Conservation (phyloP, 2,888 invertebrate genomes). For the Carcina quercana region DNA sequence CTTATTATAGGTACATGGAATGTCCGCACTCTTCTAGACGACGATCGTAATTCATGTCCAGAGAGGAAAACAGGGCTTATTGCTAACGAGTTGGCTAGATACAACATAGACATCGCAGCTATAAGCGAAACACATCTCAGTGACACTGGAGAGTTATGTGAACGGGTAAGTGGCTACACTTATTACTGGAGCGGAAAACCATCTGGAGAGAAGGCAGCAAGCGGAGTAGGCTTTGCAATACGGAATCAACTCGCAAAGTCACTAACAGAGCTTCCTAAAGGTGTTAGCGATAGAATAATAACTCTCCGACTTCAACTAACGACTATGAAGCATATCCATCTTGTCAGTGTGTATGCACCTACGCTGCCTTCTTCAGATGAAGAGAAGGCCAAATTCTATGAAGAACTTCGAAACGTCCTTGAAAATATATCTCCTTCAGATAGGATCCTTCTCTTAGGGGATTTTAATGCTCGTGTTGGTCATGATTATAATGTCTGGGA, state of each 20-base stretch:
- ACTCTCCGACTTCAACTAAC: slow-evolving; percentile 5
- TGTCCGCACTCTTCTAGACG: slow-evolving; percentile 19
- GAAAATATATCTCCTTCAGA: slow-evolving; percentile 4
- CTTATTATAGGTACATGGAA: slow-evolving; percentile 13
- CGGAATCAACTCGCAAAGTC: slow-evolving; percentile 5
- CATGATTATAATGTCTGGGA: slow-evolving; percentile 13
- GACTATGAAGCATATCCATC: neutral
- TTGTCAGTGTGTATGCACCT: slow-evolving; percentile 3
- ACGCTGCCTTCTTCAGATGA: neutral
- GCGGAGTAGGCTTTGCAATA: slow-evolving; percentile 18
- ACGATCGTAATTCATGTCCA: slow-evolving; percentile 14
- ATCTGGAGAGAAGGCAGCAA: slow-evolving; percentile 7
- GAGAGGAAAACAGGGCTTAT: slow-evolving; percentile 20
- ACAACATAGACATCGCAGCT: slow-evolving; percentile 19
- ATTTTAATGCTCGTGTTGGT: slow-evolving; percentile 16
- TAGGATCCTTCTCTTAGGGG: slow-evolving; percentile 12
- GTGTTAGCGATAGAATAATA: slow-evolving; percentile 14
- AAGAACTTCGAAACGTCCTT: neutral
- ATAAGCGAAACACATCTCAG: slow-evolving; percentile 22
- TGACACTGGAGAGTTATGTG: slow-evolving; percentile 19
- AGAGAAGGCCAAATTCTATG: slow-evolving; percentile 2
- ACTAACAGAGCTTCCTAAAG: slow-evolving; percentile 9
- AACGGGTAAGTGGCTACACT: slow-evolving; percentile 14
- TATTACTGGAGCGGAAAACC: slow-evolving; percentile 18
- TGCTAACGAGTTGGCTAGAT: slow-evolving; percentile 19